phyloP scores from a whole-genome alignment of 2,888 invertebrate species.

The Pristionchus entomophagus region DNA sequence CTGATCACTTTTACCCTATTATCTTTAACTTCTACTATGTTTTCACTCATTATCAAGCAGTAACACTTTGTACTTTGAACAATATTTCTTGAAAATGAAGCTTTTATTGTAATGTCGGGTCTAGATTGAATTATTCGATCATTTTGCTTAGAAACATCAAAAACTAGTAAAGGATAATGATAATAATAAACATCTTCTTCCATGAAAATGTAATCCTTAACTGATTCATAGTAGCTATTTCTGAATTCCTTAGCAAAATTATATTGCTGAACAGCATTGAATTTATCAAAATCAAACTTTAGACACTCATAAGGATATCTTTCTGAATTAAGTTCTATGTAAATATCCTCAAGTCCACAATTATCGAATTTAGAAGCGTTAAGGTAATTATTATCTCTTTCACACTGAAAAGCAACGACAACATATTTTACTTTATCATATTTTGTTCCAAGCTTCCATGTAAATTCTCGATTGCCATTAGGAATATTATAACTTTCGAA shows the following conservation, averaged over 20 bases:
- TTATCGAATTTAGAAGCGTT: slow-evolving; percentile 63
- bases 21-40: neutral
- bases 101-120: slow-evolving; percentile 64
- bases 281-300: slow-evolving; percentile 34
- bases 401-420: neutral
- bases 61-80: slow-evolving; percentile 49
- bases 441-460: slow-evolving; percentile 63
- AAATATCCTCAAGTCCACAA: slow-evolving; percentile 63
- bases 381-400: slow-evolving; percentile 58
- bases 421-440: neutral
- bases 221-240: neutral
- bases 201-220: slow-evolving; percentile 46
- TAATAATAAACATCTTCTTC: slow-evolving; percentile 61
- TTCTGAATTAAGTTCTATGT: slow-evolving; percentile 63
- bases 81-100: slow-evolving; percentile 55
- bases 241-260: slow-evolving; percentile 55
- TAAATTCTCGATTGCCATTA: slow-evolving; percentile 63
- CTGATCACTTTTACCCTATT: neutral
- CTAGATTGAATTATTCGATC: slow-evolving; percentile 57
- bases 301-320: slow-evolving; percentile 51
- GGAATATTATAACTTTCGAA: slow-evolving; percentile 67
- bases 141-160: neutral
- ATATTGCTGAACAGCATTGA: slow-evolving; percentile 58
- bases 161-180: slow-evolving; percentile 52
- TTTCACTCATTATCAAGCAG: neutral